Conservation (phyloP, 2,797 vertebrate genomes). For the Acridotheres tristis region DNA sequence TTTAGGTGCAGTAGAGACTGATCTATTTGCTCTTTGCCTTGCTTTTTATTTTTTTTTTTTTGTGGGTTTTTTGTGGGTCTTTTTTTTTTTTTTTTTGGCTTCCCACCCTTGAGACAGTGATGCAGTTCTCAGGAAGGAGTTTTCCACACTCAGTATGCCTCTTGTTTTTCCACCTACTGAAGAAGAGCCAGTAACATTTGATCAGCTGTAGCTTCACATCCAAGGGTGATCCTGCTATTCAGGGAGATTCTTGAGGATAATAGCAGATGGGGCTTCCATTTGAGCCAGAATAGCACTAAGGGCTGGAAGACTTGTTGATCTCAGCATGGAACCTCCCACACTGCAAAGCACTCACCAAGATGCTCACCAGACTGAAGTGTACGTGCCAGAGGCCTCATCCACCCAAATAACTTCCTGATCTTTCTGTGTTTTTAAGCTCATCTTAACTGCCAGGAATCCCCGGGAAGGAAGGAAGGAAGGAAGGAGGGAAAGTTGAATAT, state of each 20-base stretch:
- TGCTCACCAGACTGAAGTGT: slow-evolving; percentile 3
- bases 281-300: slow-evolving; percentile 29
- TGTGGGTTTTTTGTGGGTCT: background rate
- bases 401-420: slow-evolving; percentile 26
- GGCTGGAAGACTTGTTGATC: slow-evolving; percentile 33
- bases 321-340: slow-evolving; percentile 39
- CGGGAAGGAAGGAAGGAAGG: slow-evolving; percentile 4
- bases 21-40: background rate
- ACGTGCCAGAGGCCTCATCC: slow-evolving; percentile 24
- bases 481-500: slow-evolving; percentile 8
- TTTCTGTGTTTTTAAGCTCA: background rate
- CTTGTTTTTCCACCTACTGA: slow-evolving; percentile 8
- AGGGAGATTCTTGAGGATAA: slow-evolving; percentile 20
- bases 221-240: background rate
- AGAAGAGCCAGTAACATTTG: background rate
- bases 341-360: slow-evolving; percentile 19
- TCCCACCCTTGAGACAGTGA: background rate
- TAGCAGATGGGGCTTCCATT: slow-evolving; percentile 29
- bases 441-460: slow-evolving; percentile 8
- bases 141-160: background rate
- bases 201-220: background rate
- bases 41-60: background rate
- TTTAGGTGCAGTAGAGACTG: background rate
- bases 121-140: background rate
- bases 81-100: background rate